Conservation (phyloP, 2,888 invertebrate species). For the Sphaeridia pumilis region DNA sequence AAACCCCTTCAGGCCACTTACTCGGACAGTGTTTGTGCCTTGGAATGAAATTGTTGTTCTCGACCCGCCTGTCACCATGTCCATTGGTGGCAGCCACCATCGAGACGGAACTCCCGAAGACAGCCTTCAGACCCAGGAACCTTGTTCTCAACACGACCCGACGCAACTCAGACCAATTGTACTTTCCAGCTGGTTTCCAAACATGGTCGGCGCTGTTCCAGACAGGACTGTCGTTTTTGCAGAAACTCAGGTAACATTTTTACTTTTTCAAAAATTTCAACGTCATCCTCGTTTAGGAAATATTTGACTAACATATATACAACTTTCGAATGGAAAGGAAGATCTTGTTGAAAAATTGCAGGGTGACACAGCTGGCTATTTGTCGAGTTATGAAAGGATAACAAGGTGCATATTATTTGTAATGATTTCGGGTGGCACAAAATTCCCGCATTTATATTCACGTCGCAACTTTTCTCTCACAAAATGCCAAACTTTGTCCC, state of each 20-base stretch:
- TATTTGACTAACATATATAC: no score
- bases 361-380: no score
- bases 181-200: constrained; percentile 80
- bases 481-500: no score
- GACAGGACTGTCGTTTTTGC: constrained; percentile 73
- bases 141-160: constrained; percentile 77
- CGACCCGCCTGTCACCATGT: constrained; percentile 68
- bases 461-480: no score
- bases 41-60: constrained; percentile 96
- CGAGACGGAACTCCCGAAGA: constrained; percentile 24
- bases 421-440: neutral
- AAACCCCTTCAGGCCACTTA: constrained; percentile 79
- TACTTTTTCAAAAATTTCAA: neutral
- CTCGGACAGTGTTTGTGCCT: constrained; percentile 83
- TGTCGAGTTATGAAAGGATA: no score
- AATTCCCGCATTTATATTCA: neutral
- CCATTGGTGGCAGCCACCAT: constrained; percentile 23
- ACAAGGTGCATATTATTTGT: constrained; percentile 5
- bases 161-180: constrained; percentile 72
- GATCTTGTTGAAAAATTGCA: neutral
- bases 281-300: neutral
- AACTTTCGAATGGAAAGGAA: no score
- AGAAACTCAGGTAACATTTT: constrained; percentile 63
- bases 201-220: constrained; percentile 73
- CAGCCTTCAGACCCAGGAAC: constrained; percentile 37